Percentiles rank a stretch among this genome's conserved stretches.
phyloP scores from a whole-genome alignment of 2,888 invertebrate genomes.

The Amblyjoppa proteus region DNA sequence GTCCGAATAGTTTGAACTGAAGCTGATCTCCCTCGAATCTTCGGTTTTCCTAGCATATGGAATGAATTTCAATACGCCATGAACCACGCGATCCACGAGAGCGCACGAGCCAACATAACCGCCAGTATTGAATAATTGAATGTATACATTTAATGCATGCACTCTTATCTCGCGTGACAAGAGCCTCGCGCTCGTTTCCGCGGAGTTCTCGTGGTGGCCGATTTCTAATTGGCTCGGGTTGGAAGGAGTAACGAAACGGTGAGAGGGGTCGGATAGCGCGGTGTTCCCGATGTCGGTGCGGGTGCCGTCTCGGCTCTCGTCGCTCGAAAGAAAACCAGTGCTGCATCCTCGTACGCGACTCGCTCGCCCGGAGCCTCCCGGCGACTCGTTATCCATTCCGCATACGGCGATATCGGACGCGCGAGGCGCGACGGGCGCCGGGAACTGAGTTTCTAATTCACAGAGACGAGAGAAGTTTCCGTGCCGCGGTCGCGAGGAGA shows the following conservation, averaged over 20 bases:
- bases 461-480: constrained; percentile 47
- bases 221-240: constrained; percentile 62
- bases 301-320: background rate
- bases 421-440: constrained; percentile 39
- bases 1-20: too few species aligned
- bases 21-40: too few species aligned
- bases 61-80: too few species aligned
- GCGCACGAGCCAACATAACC: too few species aligned
- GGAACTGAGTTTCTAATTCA: constrained; percentile 65
- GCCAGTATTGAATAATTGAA: too few species aligned
- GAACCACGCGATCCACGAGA: too few species aligned
- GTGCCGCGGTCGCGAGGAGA: constrained; percentile 18
- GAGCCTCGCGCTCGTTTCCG: constrained; percentile 56
- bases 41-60: too few species aligned
- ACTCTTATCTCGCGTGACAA: constrained; percentile 60
- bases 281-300: constrained; percentile 59
- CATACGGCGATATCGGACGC: constrained; percentile 65
- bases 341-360: constrained; percentile 33
- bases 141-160: background rate
- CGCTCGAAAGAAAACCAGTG: constrained; percentile 53
- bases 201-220: constrained; percentile 58
- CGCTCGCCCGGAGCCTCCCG: constrained; percentile 30
- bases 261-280: constrained; percentile 41
- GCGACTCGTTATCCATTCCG: constrained; percentile 65
- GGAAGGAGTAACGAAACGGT: constrained; percentile 40